phyloP scores from a whole-genome alignment of 2,888 invertebrate genomes.

The Chloromyia formosa region DNA sequence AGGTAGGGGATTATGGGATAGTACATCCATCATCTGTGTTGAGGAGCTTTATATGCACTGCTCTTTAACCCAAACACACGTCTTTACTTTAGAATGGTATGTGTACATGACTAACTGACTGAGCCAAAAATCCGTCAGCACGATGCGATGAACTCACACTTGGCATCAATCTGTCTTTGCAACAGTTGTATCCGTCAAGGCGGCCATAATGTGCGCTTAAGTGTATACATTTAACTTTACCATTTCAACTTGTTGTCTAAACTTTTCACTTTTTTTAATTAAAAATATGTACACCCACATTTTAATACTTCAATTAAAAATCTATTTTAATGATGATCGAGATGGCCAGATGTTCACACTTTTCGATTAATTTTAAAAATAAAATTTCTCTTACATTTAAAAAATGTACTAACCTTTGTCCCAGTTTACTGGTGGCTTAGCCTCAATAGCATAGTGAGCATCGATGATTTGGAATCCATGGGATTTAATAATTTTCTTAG shows the following conservation, averaged over 20 bases:
- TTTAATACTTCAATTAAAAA: background rate
- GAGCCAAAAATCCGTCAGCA: no score
- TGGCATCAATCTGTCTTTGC: no score
- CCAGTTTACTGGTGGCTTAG: constrained; percentile 82
- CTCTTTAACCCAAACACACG: no score
- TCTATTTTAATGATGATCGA: constrained; percentile 11
- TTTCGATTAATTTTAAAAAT: constrained; percentile 17
- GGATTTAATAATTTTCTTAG: constrained; percentile 71
- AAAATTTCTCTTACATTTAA: background rate
- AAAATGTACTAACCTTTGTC: constrained; percentile 71
- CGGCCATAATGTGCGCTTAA: no score
- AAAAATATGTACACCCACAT: constrained; percentile 13
- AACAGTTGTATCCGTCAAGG: no score
- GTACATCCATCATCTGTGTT: no score
- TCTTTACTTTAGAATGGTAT: no score
- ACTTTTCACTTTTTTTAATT: background rate
- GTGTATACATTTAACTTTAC: no score
- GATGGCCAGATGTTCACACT: constrained; percentile 10
- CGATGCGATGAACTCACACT: no score
- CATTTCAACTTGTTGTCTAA: background rate
- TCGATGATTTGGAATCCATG: constrained; percentile 74
- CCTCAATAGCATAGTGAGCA: constrained; percentile 79
- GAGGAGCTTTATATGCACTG: no score
- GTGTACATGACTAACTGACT: no score
- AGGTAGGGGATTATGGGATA: no score